A percentile compares a stretch with the other conserved stretches of the same genome.
phyloP scores from a whole-genome alignment of 2,113 vertebrate species.

The Pao palembangensis region DNA sequence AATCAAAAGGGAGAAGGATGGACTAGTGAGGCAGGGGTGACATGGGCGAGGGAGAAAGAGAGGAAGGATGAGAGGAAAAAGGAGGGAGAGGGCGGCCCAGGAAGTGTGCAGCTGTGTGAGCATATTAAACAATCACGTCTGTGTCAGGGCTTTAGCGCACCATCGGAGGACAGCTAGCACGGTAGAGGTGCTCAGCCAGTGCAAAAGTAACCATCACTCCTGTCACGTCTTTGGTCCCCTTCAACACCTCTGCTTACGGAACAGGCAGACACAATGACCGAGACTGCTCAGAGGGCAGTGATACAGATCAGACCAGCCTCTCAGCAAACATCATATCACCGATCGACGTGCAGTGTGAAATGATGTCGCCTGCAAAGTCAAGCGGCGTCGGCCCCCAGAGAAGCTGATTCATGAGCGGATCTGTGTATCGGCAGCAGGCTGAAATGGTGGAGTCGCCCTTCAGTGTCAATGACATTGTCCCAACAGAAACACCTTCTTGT shows the following conservation, averaged over 20 bases:
- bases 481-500: constrained; percentile 18
- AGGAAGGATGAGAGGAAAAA: constrained; percentile 10
- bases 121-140: constrained; percentile 62
- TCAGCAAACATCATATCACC: constrained; percentile 17
- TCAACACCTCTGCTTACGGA: background rate
- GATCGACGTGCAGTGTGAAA: constrained; percentile 15
- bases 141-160: constrained; percentile 57
- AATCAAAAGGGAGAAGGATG: constrained; percentile 20
- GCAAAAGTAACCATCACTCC: constrained; percentile 7
- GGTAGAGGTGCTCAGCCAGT: constrained; percentile 23
- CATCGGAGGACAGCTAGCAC: constrained; percentile 36
- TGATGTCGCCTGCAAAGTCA: constrained; percentile 22
- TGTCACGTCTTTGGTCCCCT: background rate
- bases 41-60: constrained; percentile 26
- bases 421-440: constrained; percentile 30
- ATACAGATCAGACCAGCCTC: constrained; percentile 20
- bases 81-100: constrained; percentile 25
- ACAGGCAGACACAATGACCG: constrained; percentile 1
- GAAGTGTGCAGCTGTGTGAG: constrained; percentile 60
- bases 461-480: constrained; percentile 42
- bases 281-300: constrained; percentile 5
- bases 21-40: constrained; percentile 3
- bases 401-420: constrained; percentile 47
- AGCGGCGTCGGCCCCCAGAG: constrained; percentile 34
- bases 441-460: constrained; percentile 29